phyloP scores from a whole-genome alignment of 2,797 vertebrate genomes.

The Acridotheres tristis region DNA sequence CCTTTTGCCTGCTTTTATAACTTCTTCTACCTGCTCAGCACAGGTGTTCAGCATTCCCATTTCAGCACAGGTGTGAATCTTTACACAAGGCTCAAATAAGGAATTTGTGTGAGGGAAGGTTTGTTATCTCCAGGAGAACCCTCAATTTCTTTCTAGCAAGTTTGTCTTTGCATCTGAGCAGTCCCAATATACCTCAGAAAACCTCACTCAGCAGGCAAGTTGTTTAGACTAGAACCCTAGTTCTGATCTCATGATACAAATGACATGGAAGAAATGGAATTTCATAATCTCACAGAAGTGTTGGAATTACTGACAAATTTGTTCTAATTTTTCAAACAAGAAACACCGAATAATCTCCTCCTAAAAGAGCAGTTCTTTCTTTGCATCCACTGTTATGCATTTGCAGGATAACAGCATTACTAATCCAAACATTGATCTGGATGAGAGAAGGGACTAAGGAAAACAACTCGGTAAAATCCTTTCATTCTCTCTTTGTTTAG shows the following conservation, averaged over 20 bases:
- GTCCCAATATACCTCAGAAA: not conserved
- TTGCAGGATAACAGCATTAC: not conserved
- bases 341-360: not conserved
- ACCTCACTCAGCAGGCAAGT: not conserved
- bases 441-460: not conserved
- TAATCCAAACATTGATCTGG: not conserved
- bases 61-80: not conserved
- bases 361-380: not conserved
- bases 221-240: not conserved
- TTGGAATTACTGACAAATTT: not conserved
- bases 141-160: not conserved
- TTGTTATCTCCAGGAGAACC: not conserved
- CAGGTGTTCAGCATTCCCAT: not conserved
- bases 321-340: not conserved
- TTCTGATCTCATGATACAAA: not conserved
- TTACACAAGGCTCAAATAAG: not conserved
- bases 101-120: not conserved
- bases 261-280: not conserved
- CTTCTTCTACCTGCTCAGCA: not conserved
- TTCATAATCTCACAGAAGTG: not conserved
- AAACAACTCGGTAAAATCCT: rapidly evolving
- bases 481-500: not conserved
- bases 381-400: not conserved
- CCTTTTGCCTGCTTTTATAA: not conserved
- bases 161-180: not conserved